Evolutionary conservation across 2,797 vertebrate genomes (phyloP).

Genomic region (Lutjanus argentimaculatus): DNA sequence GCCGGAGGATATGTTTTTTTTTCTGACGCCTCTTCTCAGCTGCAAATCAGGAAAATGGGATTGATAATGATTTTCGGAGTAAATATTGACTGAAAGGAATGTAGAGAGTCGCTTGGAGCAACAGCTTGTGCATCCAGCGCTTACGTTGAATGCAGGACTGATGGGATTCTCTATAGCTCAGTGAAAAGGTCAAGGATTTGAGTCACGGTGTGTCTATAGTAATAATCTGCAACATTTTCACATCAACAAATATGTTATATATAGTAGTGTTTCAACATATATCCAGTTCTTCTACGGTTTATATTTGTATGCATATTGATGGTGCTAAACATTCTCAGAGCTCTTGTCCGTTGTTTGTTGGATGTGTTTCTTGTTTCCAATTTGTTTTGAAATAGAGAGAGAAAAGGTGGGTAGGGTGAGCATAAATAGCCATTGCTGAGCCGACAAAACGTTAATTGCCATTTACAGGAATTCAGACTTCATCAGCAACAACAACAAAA

Average conservation of each 20-base stretch:
- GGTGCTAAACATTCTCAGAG: too few relatives aligned
- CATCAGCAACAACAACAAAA: background rate
- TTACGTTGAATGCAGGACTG: background rate
- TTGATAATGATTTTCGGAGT: slow-evolving; percentile 51
- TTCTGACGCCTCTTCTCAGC: slow-evolving; percentile 16
- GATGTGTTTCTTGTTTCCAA: background rate
- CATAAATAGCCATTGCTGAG: background rate
- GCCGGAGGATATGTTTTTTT: slow-evolving; percentile 15
- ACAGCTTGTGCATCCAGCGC: background rate
- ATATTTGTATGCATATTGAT: background rate
- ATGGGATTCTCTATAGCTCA: background rate
- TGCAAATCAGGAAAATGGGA: slow-evolving; percentile 40
- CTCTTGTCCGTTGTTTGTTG: background rate
- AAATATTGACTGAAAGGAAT: slow-evolving; percentile 33
- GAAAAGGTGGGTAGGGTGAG: background rate
- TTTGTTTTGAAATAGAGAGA: background rate
- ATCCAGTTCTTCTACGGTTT: background rate
- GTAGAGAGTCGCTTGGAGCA: background rate
- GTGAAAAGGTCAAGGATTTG: background rate
- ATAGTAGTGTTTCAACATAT: background rate
- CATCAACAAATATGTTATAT: background rate
- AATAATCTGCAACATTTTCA: background rate
- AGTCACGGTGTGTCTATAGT: background rate
- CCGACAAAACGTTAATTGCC: too few relatives aligned
- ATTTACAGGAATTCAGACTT: slow-evolving; percentile 4